Conservation (phyloP, 2,113 vertebrate species). For the Pelecanus crispus region DNA sequence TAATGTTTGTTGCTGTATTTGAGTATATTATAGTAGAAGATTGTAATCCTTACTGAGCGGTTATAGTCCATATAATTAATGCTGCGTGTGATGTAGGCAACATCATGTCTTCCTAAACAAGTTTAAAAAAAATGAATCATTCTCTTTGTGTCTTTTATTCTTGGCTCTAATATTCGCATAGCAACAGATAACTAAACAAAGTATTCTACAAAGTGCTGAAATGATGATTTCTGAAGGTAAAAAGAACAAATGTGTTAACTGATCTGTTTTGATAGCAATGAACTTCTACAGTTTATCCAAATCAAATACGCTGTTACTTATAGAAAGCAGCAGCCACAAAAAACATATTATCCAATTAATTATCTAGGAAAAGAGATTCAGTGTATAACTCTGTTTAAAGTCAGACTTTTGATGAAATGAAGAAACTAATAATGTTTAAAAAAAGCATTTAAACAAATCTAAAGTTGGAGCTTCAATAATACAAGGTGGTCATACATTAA, state of each 20-base stretch:
- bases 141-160: background rate
- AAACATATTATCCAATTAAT: background rate
- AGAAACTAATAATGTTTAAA: background rate
- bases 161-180: background rate
- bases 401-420: background rate
- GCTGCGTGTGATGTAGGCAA: background rate
- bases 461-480: background rate
- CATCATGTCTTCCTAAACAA: background rate
- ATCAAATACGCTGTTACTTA: background rate
- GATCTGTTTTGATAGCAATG: background rate
- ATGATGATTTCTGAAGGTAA: background rate
- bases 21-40: background rate
- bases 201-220: background rate
- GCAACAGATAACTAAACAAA: background rate
- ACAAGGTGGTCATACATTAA: background rate
- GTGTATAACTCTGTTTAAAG: background rate
- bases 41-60: background rate
- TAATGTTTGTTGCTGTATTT: background rate
- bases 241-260: background rate
- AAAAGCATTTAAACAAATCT: background rate
- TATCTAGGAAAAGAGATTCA: background rate
- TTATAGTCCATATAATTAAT: background rate
- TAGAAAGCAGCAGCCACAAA: background rate
- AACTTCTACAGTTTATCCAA: background rate
- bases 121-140: background rate